Conservation (phyloP, 1,140 invertebrate genomes). For the Caerostris darwini region DNA sequence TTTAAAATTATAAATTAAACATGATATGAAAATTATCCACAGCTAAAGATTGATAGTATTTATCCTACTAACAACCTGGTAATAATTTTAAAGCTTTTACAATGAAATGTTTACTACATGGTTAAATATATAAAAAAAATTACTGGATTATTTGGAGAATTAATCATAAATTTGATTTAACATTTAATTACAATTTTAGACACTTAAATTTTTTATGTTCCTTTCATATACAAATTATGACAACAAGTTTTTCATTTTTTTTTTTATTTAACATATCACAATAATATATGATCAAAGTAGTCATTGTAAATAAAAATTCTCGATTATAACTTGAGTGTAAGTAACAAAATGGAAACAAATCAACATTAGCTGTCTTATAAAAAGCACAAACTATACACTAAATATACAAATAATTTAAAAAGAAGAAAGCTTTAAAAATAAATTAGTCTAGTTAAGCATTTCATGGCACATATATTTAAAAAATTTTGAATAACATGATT, state of each 20-base stretch:
- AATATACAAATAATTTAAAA: slow-evolving; percentile 42
- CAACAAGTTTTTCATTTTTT: not conserved
- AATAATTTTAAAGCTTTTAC: no score
- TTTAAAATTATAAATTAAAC: no score
- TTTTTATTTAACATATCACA: slow-evolving; percentile 74
- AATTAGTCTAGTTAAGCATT: slow-evolving; percentile 47
- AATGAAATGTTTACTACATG: no score
- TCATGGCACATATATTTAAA: slow-evolving; percentile 50
- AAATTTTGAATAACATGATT: not conserved
- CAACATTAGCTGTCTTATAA: slow-evolving; percentile 4
- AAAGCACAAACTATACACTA: slow-evolving; percentile 43
- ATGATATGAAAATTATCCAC: no score
- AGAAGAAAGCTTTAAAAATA: slow-evolving; percentile 10
- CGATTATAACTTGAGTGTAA: not conserved
- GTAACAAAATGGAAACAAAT: slow-evolving; percentile 44
- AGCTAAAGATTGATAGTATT: no score
- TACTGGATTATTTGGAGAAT: no score
- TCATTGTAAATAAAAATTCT: slow-evolving; percentile 62
- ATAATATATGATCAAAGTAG: slow-evolving; percentile 54
- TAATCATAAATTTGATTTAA: no score
- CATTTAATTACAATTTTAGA: no score
- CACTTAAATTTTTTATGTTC: no score
- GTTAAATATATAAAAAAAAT: no score
- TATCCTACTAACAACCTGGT: no score
- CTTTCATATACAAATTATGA: not conserved